Conservation (phyloP, 2,113 vertebrate genomes). For the Plotosus lineatus region DNA sequence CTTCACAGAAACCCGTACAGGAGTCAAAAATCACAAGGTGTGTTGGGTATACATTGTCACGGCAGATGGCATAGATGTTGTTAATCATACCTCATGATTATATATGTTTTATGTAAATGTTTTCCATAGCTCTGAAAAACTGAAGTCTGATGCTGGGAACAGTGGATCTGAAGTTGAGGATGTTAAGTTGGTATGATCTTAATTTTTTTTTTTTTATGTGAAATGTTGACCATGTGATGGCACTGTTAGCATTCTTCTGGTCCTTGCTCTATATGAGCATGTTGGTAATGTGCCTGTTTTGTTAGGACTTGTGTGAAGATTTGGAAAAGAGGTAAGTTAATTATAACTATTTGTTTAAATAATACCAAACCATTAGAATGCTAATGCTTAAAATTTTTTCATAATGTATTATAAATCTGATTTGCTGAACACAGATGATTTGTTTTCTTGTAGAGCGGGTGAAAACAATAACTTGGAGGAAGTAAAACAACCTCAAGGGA, state of each 20-base stretch:
- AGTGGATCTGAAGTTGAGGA: constrained; percentile 14
- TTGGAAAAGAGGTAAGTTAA: constrained; percentile 36
- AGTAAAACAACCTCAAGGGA: background rate
- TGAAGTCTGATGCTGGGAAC: constrained; percentile 15
- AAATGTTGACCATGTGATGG: constrained; percentile 15
- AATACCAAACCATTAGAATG: background rate
- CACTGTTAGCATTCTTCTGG: constrained; percentile 21
- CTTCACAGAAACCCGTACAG: constrained; percentile 39
- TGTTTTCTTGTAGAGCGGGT: constrained; percentile 15
- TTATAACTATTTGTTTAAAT: constrained; percentile 10
- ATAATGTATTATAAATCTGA: background rate
- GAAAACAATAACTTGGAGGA: constrained; percentile 34
- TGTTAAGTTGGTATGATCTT: background rate
- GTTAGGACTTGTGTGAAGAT: constrained; percentile 4
- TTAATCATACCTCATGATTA: background rate
- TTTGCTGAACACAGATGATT: background rate
- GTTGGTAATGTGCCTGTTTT: background rate
- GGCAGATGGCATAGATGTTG: background rate
- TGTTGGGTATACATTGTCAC: background rate
- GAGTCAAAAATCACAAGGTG: constrained; percentile 52
- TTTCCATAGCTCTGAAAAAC: constrained; percentile 30
- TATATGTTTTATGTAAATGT: constrained; percentile 1
- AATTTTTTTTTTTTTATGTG: background rate
- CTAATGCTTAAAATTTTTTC: background rate
- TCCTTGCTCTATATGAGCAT: background rate